A percentile compares a stretch with the other conserved stretches of the same genome.
These are phyloP conservation scores for Lipotes vexillifer DNA, from an alignment of 2,113 vertebrate genomes.

Conservation along the genomic window DNA sequence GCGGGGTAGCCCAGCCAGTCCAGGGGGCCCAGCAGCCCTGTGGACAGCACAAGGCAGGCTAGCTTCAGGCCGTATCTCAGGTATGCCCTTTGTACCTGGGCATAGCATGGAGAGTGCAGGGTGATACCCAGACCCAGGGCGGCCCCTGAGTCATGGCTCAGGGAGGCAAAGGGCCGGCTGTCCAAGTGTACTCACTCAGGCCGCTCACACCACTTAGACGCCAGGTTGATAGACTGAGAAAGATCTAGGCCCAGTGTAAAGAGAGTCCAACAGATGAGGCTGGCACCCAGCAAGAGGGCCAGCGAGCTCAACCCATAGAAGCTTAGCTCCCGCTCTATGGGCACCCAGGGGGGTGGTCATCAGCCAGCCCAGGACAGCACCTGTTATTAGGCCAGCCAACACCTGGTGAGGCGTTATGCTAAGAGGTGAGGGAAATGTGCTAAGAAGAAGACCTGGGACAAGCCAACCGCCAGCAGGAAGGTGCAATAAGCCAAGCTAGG, in stretches of 20 bases:
- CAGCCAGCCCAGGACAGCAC: constrained; percentile 84
- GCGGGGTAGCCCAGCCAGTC: constrained; percentile 78
- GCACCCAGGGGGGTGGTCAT: constrained; percentile 78
- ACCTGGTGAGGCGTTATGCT: constrained; percentile 98
- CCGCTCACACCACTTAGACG: constrained; percentile 85
- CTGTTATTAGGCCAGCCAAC: constrained; percentile 84
- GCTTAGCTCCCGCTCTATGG: constrained; percentile 73
- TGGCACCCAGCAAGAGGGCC: constrained; percentile 80
- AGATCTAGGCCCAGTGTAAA: constrained; percentile 82
- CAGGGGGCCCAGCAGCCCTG: constrained; percentile 77
- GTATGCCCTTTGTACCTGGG: constrained; percentile 46
- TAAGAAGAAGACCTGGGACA: constrained; percentile 91
- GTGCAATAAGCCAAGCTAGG: constrained; percentile 83
- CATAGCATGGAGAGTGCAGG: constrained; percentile 72
- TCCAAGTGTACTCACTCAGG: constrained; percentile 87
- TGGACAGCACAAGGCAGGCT: constrained; percentile 70
- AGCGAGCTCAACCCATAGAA: constrained; percentile 82
- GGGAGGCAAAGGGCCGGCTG: constrained; percentile 87
- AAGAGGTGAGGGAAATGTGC: constrained; percentile 96
- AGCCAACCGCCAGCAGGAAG: constrained; percentile 83
- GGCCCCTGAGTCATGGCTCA: constrained; percentile 85
- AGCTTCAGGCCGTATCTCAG: constrained; percentile 71
- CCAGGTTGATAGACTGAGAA: constrained; percentile 88
- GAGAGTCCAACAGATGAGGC: constrained; percentile 80
- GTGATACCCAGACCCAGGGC: constrained; percentile 88